Conservation (phyloP, 2,113 vertebrate genomes). For the Megalops atlanticus region DNA sequence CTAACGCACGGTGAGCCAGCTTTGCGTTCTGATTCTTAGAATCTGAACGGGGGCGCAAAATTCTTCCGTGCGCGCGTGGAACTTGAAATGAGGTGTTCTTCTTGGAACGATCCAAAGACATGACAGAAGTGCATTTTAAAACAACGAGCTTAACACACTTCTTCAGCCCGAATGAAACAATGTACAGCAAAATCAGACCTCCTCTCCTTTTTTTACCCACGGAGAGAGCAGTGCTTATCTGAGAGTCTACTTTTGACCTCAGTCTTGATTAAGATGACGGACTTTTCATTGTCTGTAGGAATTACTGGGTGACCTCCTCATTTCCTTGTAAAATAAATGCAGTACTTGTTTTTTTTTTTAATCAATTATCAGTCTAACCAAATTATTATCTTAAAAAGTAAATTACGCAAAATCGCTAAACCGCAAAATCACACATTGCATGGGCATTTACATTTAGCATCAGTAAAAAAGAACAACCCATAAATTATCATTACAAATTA, state of each 20-base stretch:
- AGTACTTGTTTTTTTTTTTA: too few relatives aligned
- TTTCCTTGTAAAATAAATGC: not conserved
- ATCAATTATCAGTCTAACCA: too few relatives aligned
- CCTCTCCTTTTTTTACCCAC: slow-evolving; percentile 38
- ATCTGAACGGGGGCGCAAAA: slow-evolving; percentile 58
- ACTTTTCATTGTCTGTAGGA: not conserved
- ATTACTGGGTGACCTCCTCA: not conserved
- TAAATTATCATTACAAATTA: too few relatives aligned
- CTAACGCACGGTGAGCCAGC: too few relatives aligned
- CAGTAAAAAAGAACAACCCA: too few relatives aligned
- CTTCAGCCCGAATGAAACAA: too few relatives aligned
- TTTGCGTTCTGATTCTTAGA: slow-evolving; percentile 63
- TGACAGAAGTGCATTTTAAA: not conserved
- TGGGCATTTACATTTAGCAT: too few relatives aligned
- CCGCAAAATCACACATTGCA: too few relatives aligned
- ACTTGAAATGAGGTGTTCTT: slow-evolving; percentile 54
- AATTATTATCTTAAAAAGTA: too few relatives aligned
- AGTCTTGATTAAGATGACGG: not conserved
- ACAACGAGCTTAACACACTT: slow-evolving; percentile 41
- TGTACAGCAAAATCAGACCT: too few relatives aligned
- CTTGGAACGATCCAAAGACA: slow-evolving; percentile 63
- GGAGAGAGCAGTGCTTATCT: slow-evolving; percentile 18
- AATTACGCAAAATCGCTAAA: too few relatives aligned
- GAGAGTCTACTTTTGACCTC: not conserved
- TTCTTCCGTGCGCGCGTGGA: slow-evolving; percentile 42